Conservation (phyloP, 2,888 invertebrate species). For the Cryptosula pallasiana region DNA sequence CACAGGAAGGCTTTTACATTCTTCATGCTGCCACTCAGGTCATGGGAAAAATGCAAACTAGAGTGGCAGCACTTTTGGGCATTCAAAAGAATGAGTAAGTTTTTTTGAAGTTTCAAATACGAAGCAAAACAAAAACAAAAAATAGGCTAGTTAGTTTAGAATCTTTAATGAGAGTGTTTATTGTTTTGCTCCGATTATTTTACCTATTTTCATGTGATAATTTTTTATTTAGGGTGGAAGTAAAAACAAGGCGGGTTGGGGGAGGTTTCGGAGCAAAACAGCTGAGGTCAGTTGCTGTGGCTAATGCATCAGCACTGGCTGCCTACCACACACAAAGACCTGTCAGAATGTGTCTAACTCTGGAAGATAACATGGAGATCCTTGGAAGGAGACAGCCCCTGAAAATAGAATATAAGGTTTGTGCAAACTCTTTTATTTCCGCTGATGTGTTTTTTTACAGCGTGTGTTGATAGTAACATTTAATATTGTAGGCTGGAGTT, state of each 20-base stretch:
- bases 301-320: conserved; percentile 67
- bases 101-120: no score
- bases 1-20: conserved; percentile 12
- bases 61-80: conserved; percentile 39
- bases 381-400: conserved; percentile 40
- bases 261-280: conserved; percentile 79
- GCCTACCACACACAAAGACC: conserved; percentile 60
- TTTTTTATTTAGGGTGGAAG: conserved; percentile 68
- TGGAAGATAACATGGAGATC: conserved; percentile 68
- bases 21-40: conserved; percentile 54
- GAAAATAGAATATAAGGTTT: conserved; percentile 37
- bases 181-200: no score
- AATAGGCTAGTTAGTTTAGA: no score
- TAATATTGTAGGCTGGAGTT: conserved; percentile 51
- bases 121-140: no score
- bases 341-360: conserved; percentile 65
- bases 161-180: no score
- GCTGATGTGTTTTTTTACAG: no score
- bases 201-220: no score
- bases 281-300: conserved; percentile 59
- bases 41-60: conserved; percentile 36
- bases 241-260: conserved; percentile 69
- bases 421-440: no score
- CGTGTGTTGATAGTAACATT: no score
- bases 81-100: conserved; percentile 33